Base-by-base conservation (phyloP, 2,888 invertebrate genomes). In the Calameuta pallipes region DNA sequence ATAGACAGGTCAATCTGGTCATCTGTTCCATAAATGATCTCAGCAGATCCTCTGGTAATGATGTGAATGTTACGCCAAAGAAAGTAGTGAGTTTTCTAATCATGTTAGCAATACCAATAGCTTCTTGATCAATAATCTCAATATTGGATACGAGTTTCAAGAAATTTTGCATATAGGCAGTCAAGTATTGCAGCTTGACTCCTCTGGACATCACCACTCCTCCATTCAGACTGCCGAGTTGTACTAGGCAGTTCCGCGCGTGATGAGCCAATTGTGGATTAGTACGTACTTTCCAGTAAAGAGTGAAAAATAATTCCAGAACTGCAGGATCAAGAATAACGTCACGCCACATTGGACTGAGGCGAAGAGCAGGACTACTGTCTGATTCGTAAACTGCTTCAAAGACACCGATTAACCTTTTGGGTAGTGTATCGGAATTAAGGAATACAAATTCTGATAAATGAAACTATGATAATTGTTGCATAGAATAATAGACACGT, bases 231-330 rank as follows among this genome's bases (percentile, higher is more conserved):
- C 95, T 94, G 0, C 95, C 95, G 79, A 98, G 92, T 89, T 98
- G 98, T 13, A 96, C 95, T 74, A 98, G 92, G 91, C 98, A 97
- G 76, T 94, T 96, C 79, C 98, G 92, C 0, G 97, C 95, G 81
- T 96, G 96, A 89, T 95, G 95, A 12, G 96, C 94, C 85, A 97
- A 92, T 73, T 95, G 94, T 34, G 95, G 95, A 88, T 95, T 94
- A 73, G 94, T 94, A 74, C 97, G 93, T 9, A 97, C 95, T 92
- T 96, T 96, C 93, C 95, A 95, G 91, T 97, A 97, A 68, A 96
- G 93, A 89, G 95, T 95, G 89, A 97, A 97, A 92, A 97, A 96
- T 69, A 97, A 91, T n/a, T 95, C 93, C 75, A 97, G 90, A 30
- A 97, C 92, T 82, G 94, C 94, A 3, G 96, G 95, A 87, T 96